Evolutionary conservation across 1,140 invertebrate species (phyloP), one percentile per base, ranked within the genome.

Genomic region (Adelges cooleyi): DNA sequence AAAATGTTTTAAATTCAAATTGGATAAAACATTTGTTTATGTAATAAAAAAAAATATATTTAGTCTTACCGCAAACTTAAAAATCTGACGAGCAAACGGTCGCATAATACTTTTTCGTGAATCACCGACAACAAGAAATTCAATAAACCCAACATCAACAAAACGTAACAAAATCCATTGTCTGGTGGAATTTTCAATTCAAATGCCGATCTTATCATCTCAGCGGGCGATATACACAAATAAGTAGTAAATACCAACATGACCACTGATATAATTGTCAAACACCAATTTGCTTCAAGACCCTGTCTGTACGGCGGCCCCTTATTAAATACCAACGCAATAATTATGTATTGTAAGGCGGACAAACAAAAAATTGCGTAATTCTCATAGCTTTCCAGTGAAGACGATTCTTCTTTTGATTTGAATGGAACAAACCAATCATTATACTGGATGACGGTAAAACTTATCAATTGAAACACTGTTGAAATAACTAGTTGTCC

Each of bases 261-360:
- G 69, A 89, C 89, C 1, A 80, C 65, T 65, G 85, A 85, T 18
- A 87, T 59, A 1, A 72, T 69, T 0, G 81, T 81, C 72, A 86
- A 83, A 2, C 84, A 22, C 13, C 86, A 29, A 8, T 92, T 72
- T 23, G 84, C 82, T 0, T 78, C 69, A 38, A 86, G 80, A 0
- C 86, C 80, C 71, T 85, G 84, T 23, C 95, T 79, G 72, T 94
- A 96, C 0, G 95, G 95, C 29, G 86, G 84, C 0, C 94, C 94
- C 70, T 89, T 87, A 0, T 90, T 92, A 74, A 93, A 98, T 8
- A 90, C 84, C 68, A 96, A 80, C 1, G 90, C 90, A 70, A 95
- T 78, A 15, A 84, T 89, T 23, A 97, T 88, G 72, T 98, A 98
- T 72, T 98, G 95, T 72, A 94, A 98, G 71, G 87, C 85, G 0